Conservation (phyloP, 1,140 invertebrate genomes). For the Drosophila bipectinata region DNA sequence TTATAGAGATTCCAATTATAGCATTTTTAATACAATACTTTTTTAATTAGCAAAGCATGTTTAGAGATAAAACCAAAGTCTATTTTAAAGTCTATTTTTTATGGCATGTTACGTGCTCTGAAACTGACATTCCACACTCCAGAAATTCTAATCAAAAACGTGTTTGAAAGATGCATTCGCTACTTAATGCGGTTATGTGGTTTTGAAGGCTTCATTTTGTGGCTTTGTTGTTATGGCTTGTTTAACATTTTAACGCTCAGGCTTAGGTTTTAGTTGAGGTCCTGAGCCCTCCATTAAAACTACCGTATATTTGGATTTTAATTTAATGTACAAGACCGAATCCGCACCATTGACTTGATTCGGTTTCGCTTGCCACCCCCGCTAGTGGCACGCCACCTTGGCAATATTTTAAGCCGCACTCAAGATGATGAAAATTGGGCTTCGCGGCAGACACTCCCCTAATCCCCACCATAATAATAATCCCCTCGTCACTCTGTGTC, state of each 20-base stretch:
- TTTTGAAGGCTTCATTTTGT: conserved; percentile 22
- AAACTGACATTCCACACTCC: conserved; percentile 19
- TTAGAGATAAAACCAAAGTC: neutral
- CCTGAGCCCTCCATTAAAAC: neutral
- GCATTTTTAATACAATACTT: neutral
- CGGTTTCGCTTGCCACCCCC: conserved; percentile 3
- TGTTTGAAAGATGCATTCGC: conserved; percentile 4
- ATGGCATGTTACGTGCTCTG: conserved; percentile 2
- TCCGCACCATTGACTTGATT: conserved; percentile 4
- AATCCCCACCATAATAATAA: conserved; percentile 34
- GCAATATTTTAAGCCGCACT: conserved; percentile 40
- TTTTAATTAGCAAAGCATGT: neutral
- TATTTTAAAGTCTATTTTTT: neutral
- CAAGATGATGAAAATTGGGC: conserved; percentile 46
- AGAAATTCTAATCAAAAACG: conserved; percentile 29
- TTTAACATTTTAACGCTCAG: neutral
- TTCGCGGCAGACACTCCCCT: conserved; percentile 28
- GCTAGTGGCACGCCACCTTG: neutral
- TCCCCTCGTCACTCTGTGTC: conserved; percentile 8
- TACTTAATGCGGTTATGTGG: conserved; percentile 21
- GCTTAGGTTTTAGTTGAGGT: neutral
- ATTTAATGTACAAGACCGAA: conserved; percentile 12
- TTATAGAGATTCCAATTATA: neutral
- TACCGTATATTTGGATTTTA: neutral
- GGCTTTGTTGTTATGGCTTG: conserved; percentile 8